Conservation (phyloP, 2,888 invertebrate genomes). For the Pheosia gnoma region DNA sequence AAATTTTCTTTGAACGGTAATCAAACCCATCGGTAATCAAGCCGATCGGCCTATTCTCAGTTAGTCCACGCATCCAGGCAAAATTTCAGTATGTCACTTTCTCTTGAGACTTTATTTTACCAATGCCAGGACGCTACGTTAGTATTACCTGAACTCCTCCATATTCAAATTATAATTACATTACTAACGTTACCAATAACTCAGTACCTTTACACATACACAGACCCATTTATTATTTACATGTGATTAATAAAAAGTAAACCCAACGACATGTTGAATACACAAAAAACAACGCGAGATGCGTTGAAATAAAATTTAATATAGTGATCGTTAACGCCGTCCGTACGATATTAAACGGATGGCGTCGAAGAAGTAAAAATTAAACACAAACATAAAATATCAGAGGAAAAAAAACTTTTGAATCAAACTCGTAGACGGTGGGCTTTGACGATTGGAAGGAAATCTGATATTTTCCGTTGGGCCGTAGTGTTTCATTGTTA, state of each 20-base stretch:
- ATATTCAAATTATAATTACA: neutral
- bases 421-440: constrained; percentile 62
- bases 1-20: too few species aligned
- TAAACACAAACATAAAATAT: constrained; percentile 81
- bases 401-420: constrained; percentile 71
- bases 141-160: neutral
- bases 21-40: too few species aligned
- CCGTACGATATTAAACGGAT: constrained; percentile 80
- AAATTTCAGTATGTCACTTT: too few species aligned
- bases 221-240: constrained; percentile 40
- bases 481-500: constrained; percentile 66
- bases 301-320: constrained; percentile 82
- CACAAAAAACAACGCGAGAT: constrained; percentile 67
- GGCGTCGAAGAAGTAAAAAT: constrained; percentile 78
- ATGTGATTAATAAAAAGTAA: constrained; percentile 75
- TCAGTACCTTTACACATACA: constrained; percentile 30
- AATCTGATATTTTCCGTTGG: constrained; percentile 76
- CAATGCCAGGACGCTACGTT: too few species aligned
- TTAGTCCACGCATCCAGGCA: too few species aligned
- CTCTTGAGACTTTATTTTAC: too few species aligned
- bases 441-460: constrained; percentile 72
- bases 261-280: constrained; percentile 75
- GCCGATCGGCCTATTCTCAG: too few species aligned
- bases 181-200: constrained; percentile 11
- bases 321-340: constrained; percentile 80